Conservation (phyloP, 2,888 invertebrate genomes). For the Halictus ligatus region DNA sequence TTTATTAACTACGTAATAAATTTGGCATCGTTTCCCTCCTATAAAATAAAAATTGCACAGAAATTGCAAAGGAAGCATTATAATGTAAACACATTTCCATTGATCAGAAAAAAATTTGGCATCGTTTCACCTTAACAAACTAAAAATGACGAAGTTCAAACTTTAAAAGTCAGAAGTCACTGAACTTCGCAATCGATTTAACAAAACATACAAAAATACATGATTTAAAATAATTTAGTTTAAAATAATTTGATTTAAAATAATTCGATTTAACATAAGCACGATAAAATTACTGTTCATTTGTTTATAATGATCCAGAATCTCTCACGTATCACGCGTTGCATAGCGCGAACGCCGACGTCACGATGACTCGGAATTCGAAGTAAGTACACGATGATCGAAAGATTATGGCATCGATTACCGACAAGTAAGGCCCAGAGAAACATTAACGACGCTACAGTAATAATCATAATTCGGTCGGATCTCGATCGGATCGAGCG, state of each 20-base stretch:
- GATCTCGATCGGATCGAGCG: slow-evolving; percentile 45
- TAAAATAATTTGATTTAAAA: too few relatives aligned
- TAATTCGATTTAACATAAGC: too few relatives aligned
- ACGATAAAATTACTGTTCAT: not conserved
- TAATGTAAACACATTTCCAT: not conserved
- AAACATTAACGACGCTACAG: slow-evolving; percentile 52
- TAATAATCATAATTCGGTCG: slow-evolving; percentile 48
- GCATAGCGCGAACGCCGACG: slow-evolving; percentile 26
- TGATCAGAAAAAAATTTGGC: not conserved
- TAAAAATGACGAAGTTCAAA: not conserved
- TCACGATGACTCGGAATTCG: slow-evolving; percentile 30
- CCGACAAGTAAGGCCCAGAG: slow-evolving; percentile 75
- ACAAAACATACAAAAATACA: not conserved
- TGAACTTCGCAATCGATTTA: not conserved
- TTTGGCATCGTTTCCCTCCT: not conserved
- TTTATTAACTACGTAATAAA: not conserved
- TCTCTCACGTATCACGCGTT: slow-evolving; percentile 30
- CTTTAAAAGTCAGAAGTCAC: not conserved
- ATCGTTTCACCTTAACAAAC: not conserved
- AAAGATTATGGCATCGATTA: slow-evolving; percentile 73
- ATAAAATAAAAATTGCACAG: not conserved
- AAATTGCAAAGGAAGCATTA: not conserved
- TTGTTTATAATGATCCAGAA: slow-evolving; percentile 30
- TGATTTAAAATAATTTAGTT: not conserved
- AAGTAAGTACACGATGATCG: slow-evolving; percentile 60